These are phyloP conservation scores for Lasioglossum malachurum DNA, from an alignment of 2,888 invertebrate species.

Conservation along the genomic window DNA sequence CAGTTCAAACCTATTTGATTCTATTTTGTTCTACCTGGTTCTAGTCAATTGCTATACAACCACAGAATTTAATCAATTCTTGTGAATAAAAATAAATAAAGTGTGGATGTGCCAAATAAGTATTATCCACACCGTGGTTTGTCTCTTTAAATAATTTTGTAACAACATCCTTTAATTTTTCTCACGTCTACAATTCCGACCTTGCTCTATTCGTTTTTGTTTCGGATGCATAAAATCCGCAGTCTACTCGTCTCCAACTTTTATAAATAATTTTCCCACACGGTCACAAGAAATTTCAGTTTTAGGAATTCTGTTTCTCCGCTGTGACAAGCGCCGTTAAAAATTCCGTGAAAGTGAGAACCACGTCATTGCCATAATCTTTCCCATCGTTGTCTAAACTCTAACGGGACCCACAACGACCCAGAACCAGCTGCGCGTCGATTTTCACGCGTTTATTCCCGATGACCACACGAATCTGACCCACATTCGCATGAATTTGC, in stretches of 20 bases:
- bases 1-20: background rate
- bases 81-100: background rate
- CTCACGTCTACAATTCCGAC: background rate
- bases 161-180: background rate
- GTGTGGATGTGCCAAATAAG: background rate
- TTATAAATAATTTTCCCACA: background rate
- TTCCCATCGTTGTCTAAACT: background rate
- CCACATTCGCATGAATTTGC: conserved; percentile 16
- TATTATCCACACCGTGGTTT: background rate
- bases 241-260: background rate
- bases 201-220: background rate
- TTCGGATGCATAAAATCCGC: too few species aligned
- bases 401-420: background rate
- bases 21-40: too few species aligned
- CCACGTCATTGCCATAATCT: background rate
- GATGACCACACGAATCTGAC: background rate
- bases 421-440: background rate
- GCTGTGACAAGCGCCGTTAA: background rate
- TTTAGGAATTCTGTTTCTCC: background rate
- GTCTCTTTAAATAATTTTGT: background rate
- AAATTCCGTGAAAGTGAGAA: conserved; percentile 13
- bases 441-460: background rate
- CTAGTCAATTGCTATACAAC: background rate
- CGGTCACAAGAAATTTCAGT: background rate
- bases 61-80: background rate